Percentiles rank a stretch among this genome's conserved stretches.
Conservation (phyloP, 2,888 invertebrate species). For the Nephrotoma flavescens region DNA sequence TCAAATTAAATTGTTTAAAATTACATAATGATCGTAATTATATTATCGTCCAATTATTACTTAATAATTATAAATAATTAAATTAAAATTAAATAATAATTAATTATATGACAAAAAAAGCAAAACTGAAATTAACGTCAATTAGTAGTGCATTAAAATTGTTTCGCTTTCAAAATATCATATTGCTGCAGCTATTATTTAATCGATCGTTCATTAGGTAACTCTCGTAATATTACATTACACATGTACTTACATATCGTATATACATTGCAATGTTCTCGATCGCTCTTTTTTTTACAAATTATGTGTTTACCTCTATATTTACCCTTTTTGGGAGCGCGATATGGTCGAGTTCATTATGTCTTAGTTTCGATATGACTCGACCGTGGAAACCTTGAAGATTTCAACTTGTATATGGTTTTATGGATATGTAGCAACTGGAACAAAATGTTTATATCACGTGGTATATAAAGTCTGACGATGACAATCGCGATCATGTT, state of each 20-base stretch:
- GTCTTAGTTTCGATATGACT: not conserved
- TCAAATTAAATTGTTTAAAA: not conserved
- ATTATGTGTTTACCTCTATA: not conserved
- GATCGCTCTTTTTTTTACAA: not conserved
- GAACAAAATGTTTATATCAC: not conserved
- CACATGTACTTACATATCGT: not conserved
- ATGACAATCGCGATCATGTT: too few relatives aligned
- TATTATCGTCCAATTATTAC: not conserved
- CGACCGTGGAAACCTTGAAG: not conserved
- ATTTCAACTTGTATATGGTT: not conserved
- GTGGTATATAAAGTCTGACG: not conserved
- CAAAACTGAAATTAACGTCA: not conserved
- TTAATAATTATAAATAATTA: not conserved
- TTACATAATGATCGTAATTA: not conserved
- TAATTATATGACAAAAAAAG: not conserved
- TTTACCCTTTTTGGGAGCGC: not conserved
- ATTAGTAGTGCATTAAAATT: not conserved
- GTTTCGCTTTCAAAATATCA: not conserved
- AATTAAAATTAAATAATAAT: not conserved
- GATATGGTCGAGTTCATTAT: not conserved
- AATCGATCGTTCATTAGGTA: not conserved
- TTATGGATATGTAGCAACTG: too few relatives aligned
- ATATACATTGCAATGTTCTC: not conserved
- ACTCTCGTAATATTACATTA: not conserved
- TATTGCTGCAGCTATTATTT: not conserved